Percentiles rank a stretch among this genome's conserved stretches.
Evolutionary conservation across 2,113 vertebrate species (phyloP).

Genomic region (Otocyon megalotis): DNA sequence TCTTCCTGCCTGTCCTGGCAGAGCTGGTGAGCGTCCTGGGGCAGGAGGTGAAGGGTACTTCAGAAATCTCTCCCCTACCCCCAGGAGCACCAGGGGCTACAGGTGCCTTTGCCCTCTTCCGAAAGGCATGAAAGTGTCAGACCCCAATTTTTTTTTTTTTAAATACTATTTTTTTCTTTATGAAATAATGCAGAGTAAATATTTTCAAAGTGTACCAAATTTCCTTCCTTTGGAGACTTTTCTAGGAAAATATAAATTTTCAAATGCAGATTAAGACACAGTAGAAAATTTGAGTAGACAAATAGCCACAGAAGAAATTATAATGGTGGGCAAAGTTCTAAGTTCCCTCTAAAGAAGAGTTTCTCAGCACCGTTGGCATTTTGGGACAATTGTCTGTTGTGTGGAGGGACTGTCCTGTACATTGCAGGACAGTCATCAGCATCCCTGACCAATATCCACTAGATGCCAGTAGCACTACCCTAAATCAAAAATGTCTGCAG

Average conservation of each 20-base stretch:
- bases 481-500: neutral
- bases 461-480: neutral
- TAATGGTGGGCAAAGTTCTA: neutral
- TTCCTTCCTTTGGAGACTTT: neutral
- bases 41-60: neutral
- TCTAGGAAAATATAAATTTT: neutral
- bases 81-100: neutral
- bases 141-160: too few relatives aligned
- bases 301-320: neutral
- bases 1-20: constrained; percentile 95
- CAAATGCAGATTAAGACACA: neutral
- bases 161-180: neutral
- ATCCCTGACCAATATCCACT: neutral
- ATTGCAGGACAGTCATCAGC: accelerated
- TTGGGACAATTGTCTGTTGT: neutral
- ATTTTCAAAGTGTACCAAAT: neutral
- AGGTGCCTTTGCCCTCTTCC: neutral
- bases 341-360: too few relatives aligned
- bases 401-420: neutral
- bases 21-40: constrained; percentile 92
- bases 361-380: neutral
- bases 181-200: neutral
- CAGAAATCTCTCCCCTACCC: neutral
- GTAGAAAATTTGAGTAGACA: neutral
- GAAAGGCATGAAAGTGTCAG: neutral